A percentile compares a stretch with the other conserved stretches of the same genome.
These are phyloP conservation scores for Tryphoninae sp. DNA, from an alignment of 2,888 invertebrate genomes.

Conservation along the genomic window DNA sequence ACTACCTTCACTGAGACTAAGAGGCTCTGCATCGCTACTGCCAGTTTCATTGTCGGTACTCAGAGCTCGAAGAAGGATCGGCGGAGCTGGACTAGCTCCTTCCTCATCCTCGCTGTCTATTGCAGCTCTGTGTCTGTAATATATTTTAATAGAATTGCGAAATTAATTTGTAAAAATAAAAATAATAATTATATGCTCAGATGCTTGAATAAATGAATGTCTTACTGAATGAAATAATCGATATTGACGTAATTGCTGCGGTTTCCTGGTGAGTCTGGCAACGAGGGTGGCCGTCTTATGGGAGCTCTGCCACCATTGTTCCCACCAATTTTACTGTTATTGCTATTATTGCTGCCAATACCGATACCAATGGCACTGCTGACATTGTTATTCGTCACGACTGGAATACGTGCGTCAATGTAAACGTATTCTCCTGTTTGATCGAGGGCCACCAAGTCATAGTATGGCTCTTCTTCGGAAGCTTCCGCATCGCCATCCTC, in stretches of 20 bases:
- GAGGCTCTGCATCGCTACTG: conserved; percentile 80
- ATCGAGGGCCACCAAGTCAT: conserved; percentile 83
- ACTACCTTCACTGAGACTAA: conserved; percentile 80
- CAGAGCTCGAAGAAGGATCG: conserved; percentile 78
- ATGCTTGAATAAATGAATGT: conserved; percentile 63
- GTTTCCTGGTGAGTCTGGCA: conserved; percentile 89
- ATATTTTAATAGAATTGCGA: not conserved
- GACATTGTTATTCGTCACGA: conserved; percentile 75
- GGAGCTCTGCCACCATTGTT: conserved; percentile 71
- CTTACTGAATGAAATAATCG: conserved; percentile 94
- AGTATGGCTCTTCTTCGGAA: conserved; percentile 82
- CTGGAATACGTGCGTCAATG: conserved; percentile 85
- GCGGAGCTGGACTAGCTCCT: conserved; percentile 78
- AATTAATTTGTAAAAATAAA: not conserved
- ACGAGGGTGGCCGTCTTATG: conserved; percentile 81
- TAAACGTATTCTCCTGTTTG: conserved; percentile 88
- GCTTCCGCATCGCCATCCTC: conserved; percentile 80
- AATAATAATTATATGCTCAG: not conserved
- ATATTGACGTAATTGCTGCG: conserved; percentile 96
- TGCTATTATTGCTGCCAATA: conserved; percentile 47
- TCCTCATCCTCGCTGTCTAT: conserved; percentile 81
- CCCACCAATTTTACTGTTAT: conserved; percentile 53
- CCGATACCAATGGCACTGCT: conserved; percentile 57
- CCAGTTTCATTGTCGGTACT: conserved; percentile 80
- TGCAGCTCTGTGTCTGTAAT: conserved; percentile 76